Conservation (phyloP, 2,113 vertebrate genomes). For the Anseranas semipalmata region DNA sequence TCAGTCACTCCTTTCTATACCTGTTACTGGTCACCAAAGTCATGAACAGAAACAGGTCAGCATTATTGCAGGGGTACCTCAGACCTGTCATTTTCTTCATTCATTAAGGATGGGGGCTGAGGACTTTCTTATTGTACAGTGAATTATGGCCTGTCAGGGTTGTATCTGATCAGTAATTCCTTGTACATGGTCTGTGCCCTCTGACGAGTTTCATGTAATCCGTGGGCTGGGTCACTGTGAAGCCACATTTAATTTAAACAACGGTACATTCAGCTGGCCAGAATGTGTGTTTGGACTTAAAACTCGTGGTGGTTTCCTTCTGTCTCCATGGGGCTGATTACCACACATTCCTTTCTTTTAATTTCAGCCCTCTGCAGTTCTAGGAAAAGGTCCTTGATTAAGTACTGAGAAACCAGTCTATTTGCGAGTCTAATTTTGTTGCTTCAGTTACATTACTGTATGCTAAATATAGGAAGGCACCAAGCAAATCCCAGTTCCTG, state of each 20-base stretch:
- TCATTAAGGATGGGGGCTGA: rapidly evolving
- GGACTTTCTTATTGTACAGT: background rate
- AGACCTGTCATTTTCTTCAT: background rate
- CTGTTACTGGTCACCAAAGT: background rate
- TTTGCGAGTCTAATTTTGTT: constrained; percentile 62
- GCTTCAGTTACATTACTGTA: constrained; percentile 66
- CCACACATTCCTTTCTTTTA: constrained; percentile 68
- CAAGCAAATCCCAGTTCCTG: constrained; percentile 40
- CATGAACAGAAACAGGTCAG: background rate
- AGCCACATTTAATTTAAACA: constrained; percentile 4
- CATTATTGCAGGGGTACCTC: background rate
- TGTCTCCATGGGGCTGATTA: constrained; percentile 40
- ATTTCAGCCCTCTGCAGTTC: constrained; percentile 65
- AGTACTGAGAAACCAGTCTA: constrained; percentile 60
- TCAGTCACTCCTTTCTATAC: background rate
- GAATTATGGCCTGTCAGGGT: background rate
- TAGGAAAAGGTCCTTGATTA: constrained; percentile 65
- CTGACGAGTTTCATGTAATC: background rate
- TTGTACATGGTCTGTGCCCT: background rate
- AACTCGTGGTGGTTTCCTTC: constrained; percentile 39
- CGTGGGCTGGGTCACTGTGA: background rate
- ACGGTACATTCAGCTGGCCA: background rate
- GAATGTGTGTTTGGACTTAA: constrained; percentile 9
- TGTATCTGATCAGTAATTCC: background rate
- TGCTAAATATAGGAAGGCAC: constrained; percentile 66